Conservation (phyloP, 2,113 vertebrate species). For the Megaceryle maxima region DNA sequence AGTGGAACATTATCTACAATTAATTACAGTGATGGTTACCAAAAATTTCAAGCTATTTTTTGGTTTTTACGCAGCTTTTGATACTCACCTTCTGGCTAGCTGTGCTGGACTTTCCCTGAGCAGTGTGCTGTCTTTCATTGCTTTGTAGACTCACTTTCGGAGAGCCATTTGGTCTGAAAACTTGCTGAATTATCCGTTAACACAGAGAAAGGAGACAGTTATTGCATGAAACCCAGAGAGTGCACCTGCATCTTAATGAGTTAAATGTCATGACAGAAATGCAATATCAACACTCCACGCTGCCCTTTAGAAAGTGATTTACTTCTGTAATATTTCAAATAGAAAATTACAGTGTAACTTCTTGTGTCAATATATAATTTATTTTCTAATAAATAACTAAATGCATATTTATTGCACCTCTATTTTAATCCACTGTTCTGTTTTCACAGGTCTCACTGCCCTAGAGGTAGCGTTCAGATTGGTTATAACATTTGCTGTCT, state of each 20-base stretch:
- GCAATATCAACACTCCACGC: slow-evolving; percentile 22
- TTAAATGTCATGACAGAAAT: slow-evolving; percentile 65
- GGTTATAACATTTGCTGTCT: slow-evolving; percentile 30
- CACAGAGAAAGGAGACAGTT: slow-evolving; percentile 68
- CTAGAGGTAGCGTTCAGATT: neutral
- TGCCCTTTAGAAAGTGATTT: slow-evolving; percentile 69
- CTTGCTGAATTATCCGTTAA: slow-evolving; percentile 75
- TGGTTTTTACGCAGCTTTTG: slow-evolving; percentile 31
- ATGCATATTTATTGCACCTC: slow-evolving; percentile 13
- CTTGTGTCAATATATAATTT: slow-evolving; percentile 69
- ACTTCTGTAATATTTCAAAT: slow-evolving; percentile 65
- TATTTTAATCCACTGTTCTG: neutral
- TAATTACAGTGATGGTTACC: slow-evolving; percentile 63
- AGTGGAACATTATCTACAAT: slow-evolving; percentile 47
- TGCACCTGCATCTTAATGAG: slow-evolving; percentile 73
- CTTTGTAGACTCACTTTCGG: slow-evolving; percentile 62
- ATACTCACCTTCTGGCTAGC: slow-evolving; percentile 43
- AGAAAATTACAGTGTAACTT: slow-evolving; percentile 68
- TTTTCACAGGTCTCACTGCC: neutral
- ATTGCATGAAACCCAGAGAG: slow-evolving; percentile 62
- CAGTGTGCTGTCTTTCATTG: slow-evolving; percentile 31
- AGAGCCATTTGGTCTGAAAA: slow-evolving; percentile 71
- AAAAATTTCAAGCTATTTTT: slow-evolving; percentile 54
- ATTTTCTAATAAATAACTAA: slow-evolving; percentile 69
- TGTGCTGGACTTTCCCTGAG: slow-evolving; percentile 24